A percentile compares a stretch with the other conserved stretches of the same genome.
Conservation (phyloP, 2,113 vertebrate genomes). For the Perca flavescens region DNA sequence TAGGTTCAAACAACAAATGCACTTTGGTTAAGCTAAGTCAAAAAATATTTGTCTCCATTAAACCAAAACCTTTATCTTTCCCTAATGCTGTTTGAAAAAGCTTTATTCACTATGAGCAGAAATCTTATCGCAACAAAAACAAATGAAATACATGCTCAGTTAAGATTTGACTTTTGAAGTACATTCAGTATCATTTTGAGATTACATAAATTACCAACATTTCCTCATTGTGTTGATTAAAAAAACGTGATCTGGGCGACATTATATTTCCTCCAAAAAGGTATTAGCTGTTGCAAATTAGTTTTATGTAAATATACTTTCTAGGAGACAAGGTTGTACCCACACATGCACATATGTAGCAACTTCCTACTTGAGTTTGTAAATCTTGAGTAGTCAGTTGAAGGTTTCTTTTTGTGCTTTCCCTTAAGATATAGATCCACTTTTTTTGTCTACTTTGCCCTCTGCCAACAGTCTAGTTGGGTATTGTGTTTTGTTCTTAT, state of each 20-base stretch:
- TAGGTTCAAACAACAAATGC: neutral
- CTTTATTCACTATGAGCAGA: neutral
- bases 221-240: too few relatives aligned
- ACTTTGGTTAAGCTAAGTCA: neutral
- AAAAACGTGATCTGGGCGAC: too few relatives aligned
- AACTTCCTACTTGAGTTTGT: neutral
- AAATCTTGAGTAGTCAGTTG: neutral
- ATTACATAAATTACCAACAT: too few relatives aligned
- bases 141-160: neutral
- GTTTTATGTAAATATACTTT: neutral
- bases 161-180: neutral
- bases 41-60: neutral
- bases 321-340: neutral
- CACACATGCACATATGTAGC: neutral
- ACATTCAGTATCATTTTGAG: neutral
- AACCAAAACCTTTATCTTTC: neutral
- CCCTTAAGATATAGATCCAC: neutral
- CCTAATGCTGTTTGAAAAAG: neutral
- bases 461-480: neutral
- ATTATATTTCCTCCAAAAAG: too few relatives aligned
- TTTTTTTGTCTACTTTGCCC: neutral
- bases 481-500: neutral
- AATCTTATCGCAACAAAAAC: neutral
- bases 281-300: neutral
- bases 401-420: neutral